Evolutionary conservation across 2,797 vertebrate species (phyloP).

Genomic region (Brotula barbata): DNA sequence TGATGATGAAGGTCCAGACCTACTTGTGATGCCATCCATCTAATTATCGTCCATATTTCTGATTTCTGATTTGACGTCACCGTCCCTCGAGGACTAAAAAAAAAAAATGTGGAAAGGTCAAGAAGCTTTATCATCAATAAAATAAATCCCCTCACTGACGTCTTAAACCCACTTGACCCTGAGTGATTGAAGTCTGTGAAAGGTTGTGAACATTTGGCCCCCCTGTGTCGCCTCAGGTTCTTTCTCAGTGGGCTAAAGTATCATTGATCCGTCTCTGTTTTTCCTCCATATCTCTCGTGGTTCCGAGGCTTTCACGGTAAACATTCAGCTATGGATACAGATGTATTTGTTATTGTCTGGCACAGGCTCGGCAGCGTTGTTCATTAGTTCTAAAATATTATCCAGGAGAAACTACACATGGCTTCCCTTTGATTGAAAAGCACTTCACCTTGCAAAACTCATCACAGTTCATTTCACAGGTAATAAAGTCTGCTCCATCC

Average conservation of each 20-base stretch:
- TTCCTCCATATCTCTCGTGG: slow-evolving; percentile 11
- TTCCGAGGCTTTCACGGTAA: slow-evolving; percentile 33
- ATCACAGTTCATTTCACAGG: slow-evolving; percentile 71
- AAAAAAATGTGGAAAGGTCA: slow-evolving; percentile 15
- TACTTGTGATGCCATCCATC: too few relatives aligned
- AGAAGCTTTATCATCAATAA: slow-evolving; percentile 21
- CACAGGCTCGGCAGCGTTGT: slow-evolving; percentile 34
- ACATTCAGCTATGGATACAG: slow-evolving; percentile 6
- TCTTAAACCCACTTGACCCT: slow-evolving; percentile 50
- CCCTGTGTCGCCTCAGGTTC: slow-evolving; percentile 6
- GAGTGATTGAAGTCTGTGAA: slow-evolving; percentile 38
- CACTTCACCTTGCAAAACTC: slow-evolving; percentile 58
- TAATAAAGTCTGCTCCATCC: slow-evolving; percentile 64
- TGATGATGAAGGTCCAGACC: too few relatives aligned
- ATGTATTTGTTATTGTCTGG: slow-evolving; percentile 26
- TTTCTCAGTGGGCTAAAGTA: slow-evolving; percentile 12
- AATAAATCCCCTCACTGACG: slow-evolving; percentile 3
- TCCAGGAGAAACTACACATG: not conserved
- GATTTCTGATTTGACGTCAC: too few relatives aligned
- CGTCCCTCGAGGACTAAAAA: not conserved
- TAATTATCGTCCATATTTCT: too few relatives aligned
- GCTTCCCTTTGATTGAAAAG: slow-evolving; percentile 27
- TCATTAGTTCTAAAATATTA: slow-evolving; percentile 64
- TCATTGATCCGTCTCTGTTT: slow-evolving; percentile 36
- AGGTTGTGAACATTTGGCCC: slow-evolving; percentile 20